Evolutionary conservation across 2,888 invertebrate genomes (phyloP).

Genomic region (Lasiommata megera): DNA sequence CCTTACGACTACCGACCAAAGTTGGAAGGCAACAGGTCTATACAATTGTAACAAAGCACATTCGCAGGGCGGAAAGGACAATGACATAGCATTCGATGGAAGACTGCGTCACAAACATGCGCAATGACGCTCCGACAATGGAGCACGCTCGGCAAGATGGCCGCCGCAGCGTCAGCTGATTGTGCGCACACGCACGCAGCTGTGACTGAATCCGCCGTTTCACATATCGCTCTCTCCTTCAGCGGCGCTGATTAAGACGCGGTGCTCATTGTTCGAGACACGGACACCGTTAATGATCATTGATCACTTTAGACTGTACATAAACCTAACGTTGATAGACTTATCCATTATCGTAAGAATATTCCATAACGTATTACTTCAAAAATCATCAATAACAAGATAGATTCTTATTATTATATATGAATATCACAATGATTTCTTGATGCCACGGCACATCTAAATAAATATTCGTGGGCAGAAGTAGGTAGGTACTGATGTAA

Average conservation of each 20-base stretch:
- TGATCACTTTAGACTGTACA: slow-evolving; percentile 6
- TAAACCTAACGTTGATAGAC: slow-evolving; percentile 3
- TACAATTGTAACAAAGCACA: slow-evolving; percentile 46
- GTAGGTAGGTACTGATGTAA: no score
- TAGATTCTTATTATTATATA: background rate
- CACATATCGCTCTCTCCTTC: slow-evolving; percentile 63
- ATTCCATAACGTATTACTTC: background rate
- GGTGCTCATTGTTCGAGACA: slow-evolving; percentile 24
- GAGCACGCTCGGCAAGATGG: slow-evolving; percentile 74
- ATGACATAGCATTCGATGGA: slow-evolving; percentile 69
- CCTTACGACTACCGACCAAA: slow-evolving; percentile 18
- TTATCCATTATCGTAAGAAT: background rate
- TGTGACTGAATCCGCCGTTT: slow-evolving; percentile 44
- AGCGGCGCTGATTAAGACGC: slow-evolving; percentile 27
- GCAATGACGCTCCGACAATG: slow-evolving; percentile 72
- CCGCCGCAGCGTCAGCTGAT: slow-evolving; percentile 77
- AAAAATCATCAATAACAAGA: background rate
- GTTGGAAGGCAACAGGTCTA: slow-evolving; percentile 42
- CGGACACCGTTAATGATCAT: slow-evolving; percentile 17
- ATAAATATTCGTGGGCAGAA: background rate
- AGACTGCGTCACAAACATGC: slow-evolving; percentile 64
- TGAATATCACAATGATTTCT: background rate
- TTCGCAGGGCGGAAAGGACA: slow-evolving; percentile 54
- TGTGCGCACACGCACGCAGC: slow-evolving; percentile 72
- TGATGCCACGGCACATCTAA: background rate